Conservation (phyloP, 2,113 vertebrate species). For the Ptychochromis oligacanthus region DNA sequence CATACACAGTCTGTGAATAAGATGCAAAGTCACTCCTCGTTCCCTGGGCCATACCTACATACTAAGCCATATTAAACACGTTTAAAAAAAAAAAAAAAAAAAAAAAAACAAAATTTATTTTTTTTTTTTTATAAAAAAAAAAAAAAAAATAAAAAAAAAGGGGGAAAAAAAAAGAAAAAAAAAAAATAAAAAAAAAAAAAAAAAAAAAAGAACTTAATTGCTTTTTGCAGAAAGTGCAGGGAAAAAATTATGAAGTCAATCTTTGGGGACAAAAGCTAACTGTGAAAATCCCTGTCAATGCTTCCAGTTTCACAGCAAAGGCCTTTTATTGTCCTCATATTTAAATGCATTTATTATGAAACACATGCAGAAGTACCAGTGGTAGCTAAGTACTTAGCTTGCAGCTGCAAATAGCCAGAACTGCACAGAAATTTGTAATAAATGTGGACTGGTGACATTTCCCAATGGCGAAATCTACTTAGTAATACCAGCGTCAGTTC, state of each 20-base stretch:
- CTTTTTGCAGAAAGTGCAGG: neutral
- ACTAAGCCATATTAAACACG: neutral
- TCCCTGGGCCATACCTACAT: neutral
- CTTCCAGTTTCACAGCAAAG: no score
- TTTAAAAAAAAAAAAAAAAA: no score
- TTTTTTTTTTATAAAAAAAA: no score
- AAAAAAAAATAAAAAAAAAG: no score
- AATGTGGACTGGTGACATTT: neutral
- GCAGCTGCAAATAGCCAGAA: neutral
- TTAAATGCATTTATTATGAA: neutral
- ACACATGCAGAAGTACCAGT: neutral
- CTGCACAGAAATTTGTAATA: neutral
- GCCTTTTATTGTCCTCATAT: neutral
- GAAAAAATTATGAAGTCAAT: no score
- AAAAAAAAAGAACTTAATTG: no score
- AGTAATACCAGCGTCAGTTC: no score
- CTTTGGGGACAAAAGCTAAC: no score
- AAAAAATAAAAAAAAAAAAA: no score
- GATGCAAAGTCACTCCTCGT: neutral
- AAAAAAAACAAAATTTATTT: no score
- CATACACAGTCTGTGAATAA: neutral
- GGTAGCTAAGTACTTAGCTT: neutral
- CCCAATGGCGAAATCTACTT: neutral
- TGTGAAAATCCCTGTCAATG: no score
- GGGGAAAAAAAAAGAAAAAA: no score